A percentile compares a stretch with the other conserved stretches of the same genome.
Evolutionary conservation across 64 coral and sea anemone species (phyloP).

Genomic region (Orbicella faveolata): DNA sequence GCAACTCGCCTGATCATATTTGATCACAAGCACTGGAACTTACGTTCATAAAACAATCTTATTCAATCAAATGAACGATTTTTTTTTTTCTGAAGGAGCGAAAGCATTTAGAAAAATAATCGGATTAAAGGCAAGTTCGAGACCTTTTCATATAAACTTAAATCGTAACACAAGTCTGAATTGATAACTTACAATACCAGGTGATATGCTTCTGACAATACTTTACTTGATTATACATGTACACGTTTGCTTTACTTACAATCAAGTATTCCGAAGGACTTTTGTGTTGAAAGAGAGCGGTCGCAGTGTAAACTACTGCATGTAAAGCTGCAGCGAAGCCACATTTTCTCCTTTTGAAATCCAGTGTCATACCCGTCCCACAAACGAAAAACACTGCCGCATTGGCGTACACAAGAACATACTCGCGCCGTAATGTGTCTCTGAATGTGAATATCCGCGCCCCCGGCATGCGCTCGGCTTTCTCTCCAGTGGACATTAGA

Average conservation of each 20-base stretch:
- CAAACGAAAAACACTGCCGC: slow-evolving; percentile 85
- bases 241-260: slow-evolving; percentile 38
- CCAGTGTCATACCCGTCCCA: slow-evolving; percentile 94
- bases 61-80: too few relatives aligned
- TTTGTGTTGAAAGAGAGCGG: slow-evolving; percentile 54
- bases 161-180: too few relatives aligned
- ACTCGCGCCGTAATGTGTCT: slow-evolving; percentile 56
- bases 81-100: too few relatives aligned
- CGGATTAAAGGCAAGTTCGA: too few relatives aligned
- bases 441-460: slow-evolving; percentile 25
- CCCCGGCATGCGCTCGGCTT: slow-evolving; percentile 17
- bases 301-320: slow-evolving; percentile 25
- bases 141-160: too few relatives aligned
- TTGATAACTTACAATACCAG: too few relatives aligned
- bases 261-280: slow-evolving; percentile 78
- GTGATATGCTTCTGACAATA: too few relatives aligned
- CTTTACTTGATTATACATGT: too few relatives aligned
- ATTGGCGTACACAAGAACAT: slow-evolving; percentile 69
- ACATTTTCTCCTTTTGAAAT: slow-evolving; percentile 75
- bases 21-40: too few relatives aligned
- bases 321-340: slow-evolving; percentile 82
- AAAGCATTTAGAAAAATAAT: too few relatives aligned
- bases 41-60: too few relatives aligned
- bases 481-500: slow-evolving; percentile 68
- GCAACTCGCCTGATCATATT: too few relatives aligned